Conservation (phyloP, 2,797 vertebrate genomes). For the Arctocebus calabarensis region DNA sequence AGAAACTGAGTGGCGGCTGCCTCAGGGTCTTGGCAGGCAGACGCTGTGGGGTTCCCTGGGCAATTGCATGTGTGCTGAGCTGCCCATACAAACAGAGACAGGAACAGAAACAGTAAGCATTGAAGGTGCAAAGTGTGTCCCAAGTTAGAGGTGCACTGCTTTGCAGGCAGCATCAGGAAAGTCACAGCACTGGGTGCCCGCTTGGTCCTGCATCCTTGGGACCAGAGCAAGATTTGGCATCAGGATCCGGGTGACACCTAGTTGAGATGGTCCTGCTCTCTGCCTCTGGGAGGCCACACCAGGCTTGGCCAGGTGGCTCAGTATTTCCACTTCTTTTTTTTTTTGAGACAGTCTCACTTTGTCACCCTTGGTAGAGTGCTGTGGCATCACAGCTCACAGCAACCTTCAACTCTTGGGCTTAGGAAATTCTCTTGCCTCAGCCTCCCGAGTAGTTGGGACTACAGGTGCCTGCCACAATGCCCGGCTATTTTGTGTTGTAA, state of each 20-base stretch:
- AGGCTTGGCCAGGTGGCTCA: neutral
- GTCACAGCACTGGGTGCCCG: neutral
- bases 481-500: no score
- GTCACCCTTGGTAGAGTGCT: no score
- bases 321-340: neutral
- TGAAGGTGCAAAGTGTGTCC: neutral
- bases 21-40: fast-evolving
- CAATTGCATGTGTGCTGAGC: no score
- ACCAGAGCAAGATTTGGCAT: neutral
- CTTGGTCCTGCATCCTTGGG: fast-evolving
- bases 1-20: neutral
- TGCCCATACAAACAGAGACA: no score
- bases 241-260: neutral
- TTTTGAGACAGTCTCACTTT: no score
- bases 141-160: neutral
- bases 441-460: no score
- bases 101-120: neutral
- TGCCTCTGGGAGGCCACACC: neutral
- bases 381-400: no score
- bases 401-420: no score
- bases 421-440: no score
- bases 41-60: fast-evolving
- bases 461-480: no score
- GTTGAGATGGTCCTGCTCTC: fast-evolving
- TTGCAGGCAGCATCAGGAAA: neutral